These are phyloP conservation scores for Sarcophaga subvicina DNA, from an alignment of 2,888 invertebrate species.

Conservation along the genomic window DNA sequence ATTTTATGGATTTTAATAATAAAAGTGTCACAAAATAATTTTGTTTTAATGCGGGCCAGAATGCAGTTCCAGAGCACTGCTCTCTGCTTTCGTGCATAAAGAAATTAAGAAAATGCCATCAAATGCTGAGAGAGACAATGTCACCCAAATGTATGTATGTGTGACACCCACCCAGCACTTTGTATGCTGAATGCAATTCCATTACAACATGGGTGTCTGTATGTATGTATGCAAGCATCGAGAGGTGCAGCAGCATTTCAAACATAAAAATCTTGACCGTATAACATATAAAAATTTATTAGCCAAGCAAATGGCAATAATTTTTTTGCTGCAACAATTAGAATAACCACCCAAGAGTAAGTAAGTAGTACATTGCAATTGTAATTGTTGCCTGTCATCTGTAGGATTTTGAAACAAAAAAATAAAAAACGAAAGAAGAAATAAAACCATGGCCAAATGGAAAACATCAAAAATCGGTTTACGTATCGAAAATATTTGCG, in stretches of 20 bases:
- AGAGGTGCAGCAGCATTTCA: not conserved
- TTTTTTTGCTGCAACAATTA: conserved; percentile 38
- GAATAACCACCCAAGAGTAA: not conserved
- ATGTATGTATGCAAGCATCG: conserved; percentile 2
- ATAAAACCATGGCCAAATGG: conserved; percentile 55
- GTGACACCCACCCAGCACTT: not conserved
- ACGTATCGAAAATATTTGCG: conserved; percentile 18
- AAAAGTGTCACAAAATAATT: conserved; percentile 50
- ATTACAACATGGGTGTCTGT: not conserved
- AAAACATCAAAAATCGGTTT: conserved; percentile 62
- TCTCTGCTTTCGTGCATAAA: not conserved
- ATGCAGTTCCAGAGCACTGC: conserved; percentile 11
- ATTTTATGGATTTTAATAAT: conserved; percentile 35
- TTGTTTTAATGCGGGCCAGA: conserved; percentile 30
- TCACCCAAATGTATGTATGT: not conserved
- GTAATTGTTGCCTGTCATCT: not conserved
- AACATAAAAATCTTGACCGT: conserved; percentile 61
- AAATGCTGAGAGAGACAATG: not conserved
- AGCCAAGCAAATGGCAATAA: conserved; percentile 43
- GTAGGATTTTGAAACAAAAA: not conserved
- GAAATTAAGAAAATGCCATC: conserved; percentile 37
- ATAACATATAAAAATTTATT: conserved; percentile 61
- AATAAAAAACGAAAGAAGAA: not conserved
- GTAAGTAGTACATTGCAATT: conserved; percentile 10
- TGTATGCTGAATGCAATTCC: not conserved